Base-by-base conservation (phyloP, 2,113 vertebrate genomes). In the Mugil cephalus region DNA sequence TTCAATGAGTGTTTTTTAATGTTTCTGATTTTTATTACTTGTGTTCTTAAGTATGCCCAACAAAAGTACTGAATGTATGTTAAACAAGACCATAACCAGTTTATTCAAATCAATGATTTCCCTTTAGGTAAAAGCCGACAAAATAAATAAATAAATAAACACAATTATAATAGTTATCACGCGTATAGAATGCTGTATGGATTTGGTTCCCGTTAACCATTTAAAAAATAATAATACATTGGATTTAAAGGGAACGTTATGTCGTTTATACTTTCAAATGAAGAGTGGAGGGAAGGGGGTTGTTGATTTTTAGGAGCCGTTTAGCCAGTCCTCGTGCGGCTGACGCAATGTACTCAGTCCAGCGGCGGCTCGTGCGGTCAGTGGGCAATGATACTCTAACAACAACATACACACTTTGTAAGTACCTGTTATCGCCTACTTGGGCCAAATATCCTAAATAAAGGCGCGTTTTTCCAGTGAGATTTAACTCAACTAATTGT, bases 291-390 rank as follows among this genome's bases (percentile, higher is more conserved):
- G 36, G 12, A 11, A 24, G n/a, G 4, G 6, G 7, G 6, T 2
- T 5, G 7, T 10, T 38, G 36, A 58, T 10, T 8, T 4, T 19
- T 1, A 7, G 1, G 36, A 43, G 35, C 13, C 50, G 14, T 21
- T 4, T 15, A 8, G 6, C 75, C 12, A 0, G 46, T 43, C 36
- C 40, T 53, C 70, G 1, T 4, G 39, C 55, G 38, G 48, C 56
- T 79, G 81, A 86, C 85, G 74, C 74, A 82, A 76, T 2, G 40
- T 15, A 4, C 12, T 9, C 4, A 0, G 15, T 8, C 42, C 51
- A 0, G 30, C 46, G 10, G 45, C 50, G 11, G 53, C 66, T 54
- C 55, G n/a, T 18, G 53, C 0, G 39, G n/a, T 3, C 42, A 0
- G 19, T 1, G 35, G 1, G 6, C n/a, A 36, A 15, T 5, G 40